phyloP scores from a whole-genome alignment of 2,797 vertebrate species.

The Dendrocincla tyrannina region DNA sequence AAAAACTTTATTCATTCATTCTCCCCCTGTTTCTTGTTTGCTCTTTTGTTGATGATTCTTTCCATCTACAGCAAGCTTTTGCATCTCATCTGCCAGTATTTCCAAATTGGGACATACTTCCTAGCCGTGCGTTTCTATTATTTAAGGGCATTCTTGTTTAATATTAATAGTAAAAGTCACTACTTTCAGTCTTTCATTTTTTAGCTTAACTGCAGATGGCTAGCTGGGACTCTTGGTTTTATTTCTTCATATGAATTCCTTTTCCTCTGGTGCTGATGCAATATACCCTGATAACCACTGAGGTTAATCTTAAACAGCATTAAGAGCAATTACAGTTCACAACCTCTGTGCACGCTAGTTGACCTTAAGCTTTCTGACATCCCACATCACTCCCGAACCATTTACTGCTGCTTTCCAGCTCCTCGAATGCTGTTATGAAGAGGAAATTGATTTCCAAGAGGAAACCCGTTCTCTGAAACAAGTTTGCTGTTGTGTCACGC shows the following conservation, averaged over 20 bases:
- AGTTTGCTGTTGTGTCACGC: slow-evolving; percentile 9
- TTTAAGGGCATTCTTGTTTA: background rate
- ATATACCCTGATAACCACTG: slow-evolving; percentile 25
- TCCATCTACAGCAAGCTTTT: background rate
- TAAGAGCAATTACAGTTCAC: slow-evolving; percentile 52
- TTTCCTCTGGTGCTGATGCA: slow-evolving; percentile 20
- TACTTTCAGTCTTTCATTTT: background rate
- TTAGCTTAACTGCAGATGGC: background rate
- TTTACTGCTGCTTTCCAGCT: slow-evolving; percentile 6
- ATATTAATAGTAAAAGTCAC: background rate
- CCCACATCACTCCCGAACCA: background rate
- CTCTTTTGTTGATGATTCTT: background rate
- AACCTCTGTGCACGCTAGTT: slow-evolving; percentile 39
- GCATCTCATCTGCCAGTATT: background rate
- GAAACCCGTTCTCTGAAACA: slow-evolving; percentile 24
- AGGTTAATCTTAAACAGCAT: slow-evolving; percentile 53
- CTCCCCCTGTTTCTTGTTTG: background rate
- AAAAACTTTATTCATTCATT: background rate
- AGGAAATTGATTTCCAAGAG: background rate
- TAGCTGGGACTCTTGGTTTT: background rate
- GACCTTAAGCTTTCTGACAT: slow-evolving; percentile 53
- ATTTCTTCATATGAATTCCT: slow-evolving; percentile 15
- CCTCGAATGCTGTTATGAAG: background rate
- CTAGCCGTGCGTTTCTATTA: background rate
- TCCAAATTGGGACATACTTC: background rate